These are phyloP conservation scores for Bombus impatiens DNA, from an alignment of 1,140 invertebrate genomes.

Conservation along the genomic window DNA sequence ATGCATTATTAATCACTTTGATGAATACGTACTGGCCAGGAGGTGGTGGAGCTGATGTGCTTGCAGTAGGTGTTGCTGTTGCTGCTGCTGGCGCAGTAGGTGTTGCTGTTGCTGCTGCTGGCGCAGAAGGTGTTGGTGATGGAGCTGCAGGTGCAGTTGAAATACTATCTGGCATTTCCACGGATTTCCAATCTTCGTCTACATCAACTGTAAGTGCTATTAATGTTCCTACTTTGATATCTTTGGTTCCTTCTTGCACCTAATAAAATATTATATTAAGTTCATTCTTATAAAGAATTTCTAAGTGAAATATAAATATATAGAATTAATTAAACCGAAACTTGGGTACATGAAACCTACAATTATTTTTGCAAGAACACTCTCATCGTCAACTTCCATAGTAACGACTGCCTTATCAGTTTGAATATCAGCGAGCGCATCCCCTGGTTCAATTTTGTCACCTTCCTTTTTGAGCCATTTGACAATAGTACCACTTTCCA, in stretches of 20 bases:
- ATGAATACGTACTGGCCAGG: conserved; percentile 73
- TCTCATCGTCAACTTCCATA: conserved; percentile 99
- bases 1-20: neutral
- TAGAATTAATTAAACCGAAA: neutral
- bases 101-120: neutral
- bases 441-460: conserved; percentile 87
- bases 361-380: conserved; percentile 96
- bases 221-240: conserved; percentile 85
- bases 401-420: conserved; percentile 99
- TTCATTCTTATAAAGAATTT: neutral
- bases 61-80: neutral
- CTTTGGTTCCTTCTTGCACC: conserved; percentile 84
- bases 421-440: conserved; percentile 99
- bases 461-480: conserved; percentile 99
- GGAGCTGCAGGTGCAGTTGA: conserved; percentile 34
- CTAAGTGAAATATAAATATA: neutral
- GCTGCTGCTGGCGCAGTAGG: neutral
- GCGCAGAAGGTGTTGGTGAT: neutral
- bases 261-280: conserved; percentile 50
- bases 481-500: conserved; percentile 98
- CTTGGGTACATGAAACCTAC: conserved; percentile 60
- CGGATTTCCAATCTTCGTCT: conserved; percentile 85
- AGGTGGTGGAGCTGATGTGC: conserved; percentile 55
- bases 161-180: conserved; percentile 79
- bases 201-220: conserved; percentile 87